These are phyloP conservation scores for Lepetodrilus schrolli DNA, from an alignment of 2,888 invertebrate genomes.

Conservation along the genomic window DNA sequence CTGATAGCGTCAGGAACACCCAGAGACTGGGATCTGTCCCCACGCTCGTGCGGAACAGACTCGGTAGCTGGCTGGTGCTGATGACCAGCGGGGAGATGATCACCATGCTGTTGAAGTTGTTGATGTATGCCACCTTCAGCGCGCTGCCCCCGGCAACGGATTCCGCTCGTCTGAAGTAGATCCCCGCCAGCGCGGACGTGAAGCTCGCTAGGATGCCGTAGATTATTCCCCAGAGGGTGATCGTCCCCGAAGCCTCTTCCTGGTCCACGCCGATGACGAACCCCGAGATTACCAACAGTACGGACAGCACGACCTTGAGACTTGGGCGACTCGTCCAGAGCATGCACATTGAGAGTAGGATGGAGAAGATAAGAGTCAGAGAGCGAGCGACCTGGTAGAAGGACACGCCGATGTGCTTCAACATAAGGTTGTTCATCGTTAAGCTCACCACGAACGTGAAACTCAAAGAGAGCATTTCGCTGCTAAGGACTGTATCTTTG, in stretches of 20 bases:
- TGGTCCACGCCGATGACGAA: constrained; percentile 73
- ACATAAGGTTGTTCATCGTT: constrained; percentile 73
- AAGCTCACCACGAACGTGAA: constrained; percentile 68
- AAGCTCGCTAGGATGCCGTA: constrained; percentile 73
- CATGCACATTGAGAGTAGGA: constrained; percentile 67
- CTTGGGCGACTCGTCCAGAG: constrained; percentile 64
- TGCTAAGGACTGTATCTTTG: constrained; percentile 44
- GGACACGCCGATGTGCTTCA: constrained; percentile 73
- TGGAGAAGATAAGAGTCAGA: constrained; percentile 73
- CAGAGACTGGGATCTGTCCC: constrained; percentile 55
- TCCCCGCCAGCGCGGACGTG: constrained; percentile 71
- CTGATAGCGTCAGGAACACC: constrained; percentile 64
- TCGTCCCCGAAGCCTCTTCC: constrained; percentile 68
- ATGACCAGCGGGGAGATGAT: constrained; percentile 69
- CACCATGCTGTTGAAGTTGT: constrained; percentile 68
- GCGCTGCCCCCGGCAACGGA: constrained; percentile 62
- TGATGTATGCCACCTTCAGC: constrained; percentile 68
- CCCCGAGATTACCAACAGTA: constrained; percentile 68
- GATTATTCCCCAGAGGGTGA: constrained; percentile 69
- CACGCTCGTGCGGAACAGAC: constrained; percentile 51
- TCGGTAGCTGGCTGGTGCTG: constrained; percentile 65
- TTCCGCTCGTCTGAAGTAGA: constrained; percentile 71
- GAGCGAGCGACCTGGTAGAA: constrained; percentile 75
- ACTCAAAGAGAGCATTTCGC: constrained; percentile 64
- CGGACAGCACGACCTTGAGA: constrained; percentile 58